These are phyloP conservation scores for Corythucha ciliata DNA, from an alignment of 2,888 invertebrate species.

Conservation along the genomic window DNA sequence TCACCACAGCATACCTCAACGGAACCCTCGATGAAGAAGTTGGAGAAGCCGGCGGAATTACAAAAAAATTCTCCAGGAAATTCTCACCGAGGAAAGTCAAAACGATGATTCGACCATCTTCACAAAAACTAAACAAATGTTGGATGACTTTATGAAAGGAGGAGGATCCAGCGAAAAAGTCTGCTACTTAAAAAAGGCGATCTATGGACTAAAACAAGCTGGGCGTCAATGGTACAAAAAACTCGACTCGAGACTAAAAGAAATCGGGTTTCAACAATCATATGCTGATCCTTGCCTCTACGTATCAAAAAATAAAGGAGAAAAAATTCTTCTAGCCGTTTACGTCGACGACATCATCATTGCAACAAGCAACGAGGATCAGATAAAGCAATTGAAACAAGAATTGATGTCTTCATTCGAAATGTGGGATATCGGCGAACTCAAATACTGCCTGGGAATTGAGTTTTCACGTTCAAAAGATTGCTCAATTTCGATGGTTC, in stretches of 20 bases:
- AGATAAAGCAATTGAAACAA: conserved; percentile 1
- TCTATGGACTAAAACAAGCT: conserved; percentile 6
- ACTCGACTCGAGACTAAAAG: neutral
- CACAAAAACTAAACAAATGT: neutral
- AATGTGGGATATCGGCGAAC: conserved; percentile 1
- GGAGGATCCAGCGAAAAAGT: neutral
- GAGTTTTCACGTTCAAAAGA: neutral
- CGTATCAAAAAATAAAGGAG: neutral
- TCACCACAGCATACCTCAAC: conserved; percentile 1
- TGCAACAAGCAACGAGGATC: neutral
- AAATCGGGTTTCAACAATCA: neutral
- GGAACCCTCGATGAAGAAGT: conserved; percentile 3
- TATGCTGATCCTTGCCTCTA: neutral
- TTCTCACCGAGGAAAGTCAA: neutral
- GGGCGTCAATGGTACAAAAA: conserved; percentile 2
- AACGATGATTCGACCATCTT: neutral
- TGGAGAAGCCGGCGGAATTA: too few species aligned
- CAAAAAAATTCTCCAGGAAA: neutral
- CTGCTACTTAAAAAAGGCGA: neutral
- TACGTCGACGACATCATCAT: neutral
- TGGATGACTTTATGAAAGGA: neutral
- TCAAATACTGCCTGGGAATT: neutral
- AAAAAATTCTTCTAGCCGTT: neutral
- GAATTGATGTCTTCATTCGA: neutral
- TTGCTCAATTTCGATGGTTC: neutral